phyloP scores from a whole-genome alignment of 2,113 vertebrate species.

The Gymnogyps californianus region DNA sequence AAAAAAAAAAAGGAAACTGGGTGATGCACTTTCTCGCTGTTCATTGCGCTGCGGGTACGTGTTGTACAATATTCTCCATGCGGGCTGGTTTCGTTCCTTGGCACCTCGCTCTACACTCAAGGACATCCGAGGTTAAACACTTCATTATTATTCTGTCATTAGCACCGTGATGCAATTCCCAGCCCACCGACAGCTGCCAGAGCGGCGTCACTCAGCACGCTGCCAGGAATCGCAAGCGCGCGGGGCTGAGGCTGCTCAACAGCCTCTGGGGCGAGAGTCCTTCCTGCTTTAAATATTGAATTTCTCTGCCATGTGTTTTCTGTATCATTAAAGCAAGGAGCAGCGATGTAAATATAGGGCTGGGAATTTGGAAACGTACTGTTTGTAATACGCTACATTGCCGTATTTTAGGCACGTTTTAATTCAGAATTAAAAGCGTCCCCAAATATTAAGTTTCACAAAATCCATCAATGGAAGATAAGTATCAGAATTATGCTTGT shows the following conservation, averaged over 20 bases:
- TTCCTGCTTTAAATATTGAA: not conserved
- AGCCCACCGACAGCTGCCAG: not conserved
- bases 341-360: not conserved
- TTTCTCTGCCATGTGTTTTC: not conserved
- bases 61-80: accelerated
- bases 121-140: not conserved
- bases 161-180: conserved; percentile 1
- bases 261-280: not conserved
- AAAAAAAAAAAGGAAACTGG: not conserved
- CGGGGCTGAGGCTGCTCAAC: not conserved
- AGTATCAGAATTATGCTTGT: not conserved
- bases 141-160: not conserved
- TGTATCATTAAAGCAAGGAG: not conserved
- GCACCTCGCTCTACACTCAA: not conserved
- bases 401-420: accelerated
- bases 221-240: not conserved
- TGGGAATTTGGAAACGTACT: not conserved
- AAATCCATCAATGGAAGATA: not conserved
- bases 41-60: accelerated
- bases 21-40: not conserved
- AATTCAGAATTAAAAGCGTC: not conserved
- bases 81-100: not conserved
- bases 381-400: not conserved
- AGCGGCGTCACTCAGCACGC: not conserved
- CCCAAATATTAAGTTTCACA: not conserved